These are phyloP conservation scores for Mantis religiosa DNA, from an alignment of 2,888 invertebrate genomes.

Conservation along the genomic window DNA sequence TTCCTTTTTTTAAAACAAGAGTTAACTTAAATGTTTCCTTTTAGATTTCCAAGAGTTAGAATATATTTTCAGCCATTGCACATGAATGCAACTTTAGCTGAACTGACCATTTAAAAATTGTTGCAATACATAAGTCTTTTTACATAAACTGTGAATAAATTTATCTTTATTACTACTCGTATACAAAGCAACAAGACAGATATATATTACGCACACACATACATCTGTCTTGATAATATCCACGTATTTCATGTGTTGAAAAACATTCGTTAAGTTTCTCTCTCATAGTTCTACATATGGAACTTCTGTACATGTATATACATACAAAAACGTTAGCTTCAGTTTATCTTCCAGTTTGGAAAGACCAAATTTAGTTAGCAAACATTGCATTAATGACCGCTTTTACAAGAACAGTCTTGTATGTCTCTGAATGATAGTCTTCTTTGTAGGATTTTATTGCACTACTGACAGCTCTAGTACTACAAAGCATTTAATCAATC, in stretches of 20 bases:
- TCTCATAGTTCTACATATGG: neutral
- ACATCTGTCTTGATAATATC: neutral
- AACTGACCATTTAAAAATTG: neutral
- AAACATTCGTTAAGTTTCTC: slow-evolving; percentile 3
- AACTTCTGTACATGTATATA: slow-evolving; percentile 9
- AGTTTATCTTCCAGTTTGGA: neutral
- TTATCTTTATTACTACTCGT: slow-evolving; percentile 16
- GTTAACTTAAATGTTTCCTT: neutral
- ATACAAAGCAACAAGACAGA: slow-evolving; percentile 25
- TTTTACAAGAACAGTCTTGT: neutral
- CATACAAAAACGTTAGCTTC: neutral
- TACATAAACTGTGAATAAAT: neutral
- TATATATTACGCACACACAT: neutral
- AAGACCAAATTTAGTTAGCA: neutral
- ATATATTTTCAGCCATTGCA: neutral
- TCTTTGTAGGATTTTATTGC: neutral
- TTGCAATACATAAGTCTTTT: neutral
- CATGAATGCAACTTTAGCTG: neutral
- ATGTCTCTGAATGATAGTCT: neutral
- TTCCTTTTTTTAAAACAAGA: neutral
- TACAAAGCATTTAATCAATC: neutral
- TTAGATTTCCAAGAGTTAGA: neutral
- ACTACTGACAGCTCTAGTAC: neutral
- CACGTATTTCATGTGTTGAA: neutral
- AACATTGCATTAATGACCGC: neutral